Evolutionary conservation across 2,888 invertebrate genomes (phyloP), one percentile per base, ranked within the genome.

Genomic region (Sinodicranocentrus sp.): DNA sequence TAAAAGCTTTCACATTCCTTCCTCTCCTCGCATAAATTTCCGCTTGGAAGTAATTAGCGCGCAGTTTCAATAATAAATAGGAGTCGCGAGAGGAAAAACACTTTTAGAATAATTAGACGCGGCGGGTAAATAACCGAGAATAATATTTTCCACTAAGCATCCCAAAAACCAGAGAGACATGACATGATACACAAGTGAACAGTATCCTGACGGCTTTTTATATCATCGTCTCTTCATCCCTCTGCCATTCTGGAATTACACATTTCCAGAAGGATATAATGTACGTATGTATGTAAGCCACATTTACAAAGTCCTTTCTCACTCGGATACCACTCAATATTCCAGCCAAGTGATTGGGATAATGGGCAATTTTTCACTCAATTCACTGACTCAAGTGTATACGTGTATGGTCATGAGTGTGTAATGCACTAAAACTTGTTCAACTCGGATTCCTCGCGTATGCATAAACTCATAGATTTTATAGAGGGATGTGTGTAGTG

Each of bases 321-420:
- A 10, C 19, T 2, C 54, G 28, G 33, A 52, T 52, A 63, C 63
- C 78, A 79, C 78, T 79, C 71, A 79, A 79, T 79, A 79, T 79
- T 70, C 78, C 39, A 79, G 33, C 61, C 78, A 80, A 82, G 82
- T 82, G 82, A 82, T 82, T 82, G 76, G 54, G 70, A 70, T 82
- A 82, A 82, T 82, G 82, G 82, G 52, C 76, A 82, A 82, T 82
- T 76, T 82, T 75, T 82, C 76, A 82, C 76, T 67, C 80, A 73
- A 73, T 72, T 73, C 73, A 57, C 65, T 73, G 70, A 71, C 79
- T 79, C 28, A 68, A 77, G 68, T 61, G 59, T 77, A 44, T 65
- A 17, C 19, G 52, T 52, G 52, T 57, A 73, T 63, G 54, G 33
- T 65, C 63, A 21, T 63, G 63, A 73, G 21, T 73, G n/a, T n/a